Percentiles rank a stretch among this genome's conserved stretches.
phyloP scores from a whole-genome alignment of 2,888 invertebrate genomes.

The Epicampocera succincta region DNA sequence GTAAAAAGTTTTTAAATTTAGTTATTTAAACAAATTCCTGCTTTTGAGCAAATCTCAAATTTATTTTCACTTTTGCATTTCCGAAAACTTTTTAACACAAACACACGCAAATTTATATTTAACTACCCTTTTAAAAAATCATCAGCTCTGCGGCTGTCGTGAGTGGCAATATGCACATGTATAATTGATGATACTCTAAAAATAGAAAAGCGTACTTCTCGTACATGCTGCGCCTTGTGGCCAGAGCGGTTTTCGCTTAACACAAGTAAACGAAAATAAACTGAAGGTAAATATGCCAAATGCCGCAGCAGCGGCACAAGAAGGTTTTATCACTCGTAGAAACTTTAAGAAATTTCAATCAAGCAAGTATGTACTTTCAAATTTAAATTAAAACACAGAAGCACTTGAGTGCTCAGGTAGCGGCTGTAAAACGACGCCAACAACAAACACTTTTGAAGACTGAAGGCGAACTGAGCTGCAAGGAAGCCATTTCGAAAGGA shows the following conservation, averaged over 20 bases:
- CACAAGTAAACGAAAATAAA: slow-evolving; percentile 40
- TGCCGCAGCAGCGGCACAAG: background rate
- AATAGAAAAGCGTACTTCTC: slow-evolving; percentile 2
- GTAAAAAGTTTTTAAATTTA: background rate
- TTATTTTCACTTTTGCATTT: slow-evolving; percentile 15
- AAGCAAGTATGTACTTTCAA: slow-evolving; percentile 1
- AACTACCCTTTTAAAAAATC: background rate
- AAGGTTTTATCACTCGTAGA: background rate
- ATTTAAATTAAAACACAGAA: slow-evolving; percentile 20
- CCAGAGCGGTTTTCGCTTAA: slow-evolving; percentile 33
- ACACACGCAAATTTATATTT: background rate
- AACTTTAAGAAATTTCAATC: slow-evolving; percentile 15
- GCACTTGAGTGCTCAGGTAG: slow-evolving; percentile 33
- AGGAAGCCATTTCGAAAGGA: slow-evolving; percentile 46
- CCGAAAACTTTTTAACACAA: background rate
- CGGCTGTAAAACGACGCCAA: slow-evolving; percentile 53
- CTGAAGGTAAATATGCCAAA: slow-evolving; percentile 8
- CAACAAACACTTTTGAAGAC: slow-evolving; percentile 64
- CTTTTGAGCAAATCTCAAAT: slow-evolving; percentile 10
- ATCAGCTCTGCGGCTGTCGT: background rate
- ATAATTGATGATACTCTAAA: slow-evolving; percentile 43
- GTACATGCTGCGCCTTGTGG: slow-evolving; percentile 34
- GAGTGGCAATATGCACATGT: slow-evolving; percentile 29
- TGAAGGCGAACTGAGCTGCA: slow-evolving; percentile 64
- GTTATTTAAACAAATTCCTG: background rate